Percentiles rank a stretch among this genome's conserved stretches.
These are phyloP conservation scores for Xanthorhoe spadicearia DNA, from an alignment of 2,888 invertebrate genomes.

Conservation along the genomic window DNA sequence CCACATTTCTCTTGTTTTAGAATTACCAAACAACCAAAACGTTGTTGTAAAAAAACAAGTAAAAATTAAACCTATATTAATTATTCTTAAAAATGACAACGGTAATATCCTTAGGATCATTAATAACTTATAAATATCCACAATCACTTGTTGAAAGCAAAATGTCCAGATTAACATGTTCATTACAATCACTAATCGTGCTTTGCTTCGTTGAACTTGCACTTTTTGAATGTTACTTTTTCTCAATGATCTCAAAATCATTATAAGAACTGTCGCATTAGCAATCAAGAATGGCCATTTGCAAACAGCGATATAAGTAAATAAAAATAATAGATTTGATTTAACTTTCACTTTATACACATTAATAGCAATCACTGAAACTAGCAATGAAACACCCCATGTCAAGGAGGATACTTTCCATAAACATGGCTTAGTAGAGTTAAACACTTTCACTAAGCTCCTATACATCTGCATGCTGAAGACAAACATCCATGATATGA, in stretches of 20 bases:
- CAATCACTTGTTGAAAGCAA: constrained; percentile 67
- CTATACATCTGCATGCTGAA: constrained; percentile 71
- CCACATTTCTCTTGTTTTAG: constrained; percentile 69
- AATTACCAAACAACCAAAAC: constrained; percentile 76
- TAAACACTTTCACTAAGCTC: constrained; percentile 68
- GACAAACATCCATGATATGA: constrained; percentile 72
- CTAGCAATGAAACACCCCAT: constrained; percentile 59
- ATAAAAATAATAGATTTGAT: constrained; percentile 37
- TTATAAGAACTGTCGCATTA: constrained; percentile 63
- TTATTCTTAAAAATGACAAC: neutral
- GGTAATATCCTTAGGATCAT: constrained; percentile 42
- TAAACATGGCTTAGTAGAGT: constrained; percentile 47
- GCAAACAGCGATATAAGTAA: constrained; percentile 55
- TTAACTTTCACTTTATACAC: constrained; percentile 22
- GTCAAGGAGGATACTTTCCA: constrained; percentile 58
- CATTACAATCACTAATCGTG: constrained; percentile 65
- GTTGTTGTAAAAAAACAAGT: constrained; percentile 67
- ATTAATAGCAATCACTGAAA: constrained; percentile 47
- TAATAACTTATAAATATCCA: constrained; percentile 63
- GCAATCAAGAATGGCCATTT: constrained; percentile 71
- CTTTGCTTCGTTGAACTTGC: constrained; percentile 8
- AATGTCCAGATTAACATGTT: constrained; percentile 66
- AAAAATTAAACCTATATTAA: constrained; percentile 62
- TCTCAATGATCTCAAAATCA: constrained; percentile 61
- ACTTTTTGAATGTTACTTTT: constrained; percentile 55